Conservation (phyloP, 2,113 vertebrate genomes). For the human (Homo sapiens) region DNA sequence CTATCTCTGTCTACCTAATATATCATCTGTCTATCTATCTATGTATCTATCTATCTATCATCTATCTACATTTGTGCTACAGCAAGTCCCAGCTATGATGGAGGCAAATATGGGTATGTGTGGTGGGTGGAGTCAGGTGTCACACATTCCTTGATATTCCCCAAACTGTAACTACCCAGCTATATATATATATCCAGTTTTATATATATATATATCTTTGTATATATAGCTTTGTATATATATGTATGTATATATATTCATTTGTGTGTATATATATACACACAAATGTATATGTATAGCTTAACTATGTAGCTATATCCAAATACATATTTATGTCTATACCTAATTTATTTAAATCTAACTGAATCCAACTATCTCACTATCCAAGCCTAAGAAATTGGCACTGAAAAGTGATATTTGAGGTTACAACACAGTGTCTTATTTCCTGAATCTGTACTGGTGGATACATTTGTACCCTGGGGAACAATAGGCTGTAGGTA, state of each 20-base stretch:
- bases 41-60: not conserved
- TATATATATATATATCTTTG: too few species aligned
- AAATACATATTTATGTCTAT: not conserved
- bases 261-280: too few species aligned
- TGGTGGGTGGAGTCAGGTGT: not conserved
- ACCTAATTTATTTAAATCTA: not conserved
- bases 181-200: not conserved
- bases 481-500: not conserved
- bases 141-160: not conserved
- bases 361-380: not conserved
- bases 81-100: not conserved
- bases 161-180: not conserved
- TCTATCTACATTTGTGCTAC: not conserved
- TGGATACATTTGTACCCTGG: not conserved
- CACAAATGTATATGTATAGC: not conserved
- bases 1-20: not conserved
- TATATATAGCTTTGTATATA: not conserved
- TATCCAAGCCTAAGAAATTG: not conserved
- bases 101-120: not conserved
- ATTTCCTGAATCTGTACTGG: not conserved
- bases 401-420: not conserved
- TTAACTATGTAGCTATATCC: too few species aligned
- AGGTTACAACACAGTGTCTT: not conserved
- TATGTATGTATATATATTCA: not conserved
- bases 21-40: not conserved